Evolutionary conservation across 2,113 vertebrate species (phyloP), one percentile per base, ranked within the genome.

Genomic region (Ceuthmochares aereus): DNA sequence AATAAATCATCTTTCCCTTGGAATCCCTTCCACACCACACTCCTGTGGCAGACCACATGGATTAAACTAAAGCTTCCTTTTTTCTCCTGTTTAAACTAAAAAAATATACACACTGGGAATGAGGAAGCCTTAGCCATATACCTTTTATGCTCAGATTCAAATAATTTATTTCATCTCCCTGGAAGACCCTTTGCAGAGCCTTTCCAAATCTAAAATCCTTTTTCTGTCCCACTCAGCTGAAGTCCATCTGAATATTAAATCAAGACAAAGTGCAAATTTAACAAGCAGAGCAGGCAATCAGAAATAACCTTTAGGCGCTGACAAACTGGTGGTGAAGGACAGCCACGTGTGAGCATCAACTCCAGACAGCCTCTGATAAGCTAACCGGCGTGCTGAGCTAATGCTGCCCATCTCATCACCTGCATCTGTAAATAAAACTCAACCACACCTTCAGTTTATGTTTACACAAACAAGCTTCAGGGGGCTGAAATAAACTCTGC

Each of bases 391-490:
- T 2, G 6, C 68, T 52, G 23, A n/a, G 34, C 34, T 62, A 11
- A n/a, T 27, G 18, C 47, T 42, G 37, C 45, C 45, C 30, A 43
- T 63, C 63, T 37, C 63, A 45, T 29, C 25, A 11, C 13, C 27
- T 7, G 6, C 7, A 42, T 16, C 74, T 59, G 47, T 18, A 54
- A 67, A 49, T 29, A 55, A 66, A 36, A 40, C 18, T 25, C 7
- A 5, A 26, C 26, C 8, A 69, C 5, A 19, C 2, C 2, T 27
- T 80, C 43, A 34, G 21, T 34, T 58, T 34, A 21, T 10, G 8
- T 26, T 83, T 21, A 43, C 30, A 25, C 6, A 15, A 3, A 4
- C 0, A 2, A 22, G 23, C 6, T 63, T 63, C 17, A 26, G 6
- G 23, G 6, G 2, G 23, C 18, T 32, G 12, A 42, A 45, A 23